Evolutionary conservation across 2,888 invertebrate species (phyloP).

Genomic region (Villa cingulata): DNA sequence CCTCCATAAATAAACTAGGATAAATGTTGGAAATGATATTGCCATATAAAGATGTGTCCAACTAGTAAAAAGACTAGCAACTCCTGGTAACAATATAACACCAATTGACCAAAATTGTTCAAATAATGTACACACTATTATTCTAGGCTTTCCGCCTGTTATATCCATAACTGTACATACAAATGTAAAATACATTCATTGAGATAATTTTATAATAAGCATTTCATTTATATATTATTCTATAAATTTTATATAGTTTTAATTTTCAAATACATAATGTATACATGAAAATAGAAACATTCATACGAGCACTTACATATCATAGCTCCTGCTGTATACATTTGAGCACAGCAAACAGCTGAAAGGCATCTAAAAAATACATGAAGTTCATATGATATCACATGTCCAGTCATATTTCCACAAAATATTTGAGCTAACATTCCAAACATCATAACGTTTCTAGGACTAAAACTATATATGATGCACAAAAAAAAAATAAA

Average conservation of each 20-base stretch:
- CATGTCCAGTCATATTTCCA: slow-evolving; percentile 36
- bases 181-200: neutral
- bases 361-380: slow-evolving; percentile 37
- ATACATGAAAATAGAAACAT: too few relatives aligned
- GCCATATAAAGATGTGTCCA: slow-evolving; percentile 38
- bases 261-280: too few relatives aligned
- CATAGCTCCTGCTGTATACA: slow-evolving; percentile 37
- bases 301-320: slow-evolving; percentile 37
- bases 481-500: neutral
- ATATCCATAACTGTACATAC: slow-evolving; percentile 33
- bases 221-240: neutral
- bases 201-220: neutral
- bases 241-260: too few relatives aligned
- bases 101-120: slow-evolving; percentile 40
- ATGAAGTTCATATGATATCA: slow-evolving; percentile 35
- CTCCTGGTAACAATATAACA: slow-evolving; percentile 36
- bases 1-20: slow-evolving; percentile 36
- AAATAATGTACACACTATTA: slow-evolving; percentile 32
- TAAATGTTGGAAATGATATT: slow-evolving; percentile 36
- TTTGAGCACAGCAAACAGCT: slow-evolving; percentile 37
- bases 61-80: slow-evolving; percentile 35
- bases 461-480: slow-evolving; percentile 33
- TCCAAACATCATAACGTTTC: slow-evolving; percentile 35
- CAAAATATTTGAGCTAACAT: slow-evolving; percentile 37
- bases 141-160: slow-evolving; percentile 33